These are phyloP conservation scores for Drosophila insularis DNA, from an alignment of 1,140 invertebrate species.

Conservation along the genomic window DNA sequence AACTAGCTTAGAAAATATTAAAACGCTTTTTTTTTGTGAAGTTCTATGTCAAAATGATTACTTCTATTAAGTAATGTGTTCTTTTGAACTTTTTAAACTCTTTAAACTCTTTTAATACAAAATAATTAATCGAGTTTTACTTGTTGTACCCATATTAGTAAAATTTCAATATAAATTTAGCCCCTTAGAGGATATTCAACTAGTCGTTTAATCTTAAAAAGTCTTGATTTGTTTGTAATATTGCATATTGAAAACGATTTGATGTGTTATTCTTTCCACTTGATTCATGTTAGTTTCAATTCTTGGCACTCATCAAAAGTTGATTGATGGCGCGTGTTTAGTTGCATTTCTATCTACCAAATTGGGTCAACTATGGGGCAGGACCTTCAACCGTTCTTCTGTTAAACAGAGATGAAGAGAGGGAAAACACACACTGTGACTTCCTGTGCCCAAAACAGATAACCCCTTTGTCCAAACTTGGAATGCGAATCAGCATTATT, in stretches of 20 bases:
- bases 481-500: constrained; percentile 14
- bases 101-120: too few species aligned
- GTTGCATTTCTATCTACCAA: constrained; percentile 25
- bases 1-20: too few species aligned
- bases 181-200: neutral
- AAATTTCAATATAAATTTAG: neutral
- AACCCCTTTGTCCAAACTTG: constrained; percentile 66
- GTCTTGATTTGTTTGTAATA: neutral
- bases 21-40: too few species aligned
- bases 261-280: constrained; percentile 18
- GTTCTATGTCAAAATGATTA: too few species aligned
- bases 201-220: neutral
- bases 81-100: too few species aligned
- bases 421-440: constrained; percentile 40
- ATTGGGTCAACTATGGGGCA: constrained; percentile 61
- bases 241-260: constrained; percentile 25
- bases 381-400: neutral
- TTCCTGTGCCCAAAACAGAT: constrained; percentile 53
- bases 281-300: constrained; percentile 30
- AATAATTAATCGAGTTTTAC: too few species aligned
- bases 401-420: neutral
- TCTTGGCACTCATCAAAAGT: constrained; percentile 26
- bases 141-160: too few species aligned
- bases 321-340: constrained; percentile 71
- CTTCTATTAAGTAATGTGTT: too few species aligned